Conservation (phyloP, 1,140 invertebrate genomes). For the Psilanteris sp. region DNA sequence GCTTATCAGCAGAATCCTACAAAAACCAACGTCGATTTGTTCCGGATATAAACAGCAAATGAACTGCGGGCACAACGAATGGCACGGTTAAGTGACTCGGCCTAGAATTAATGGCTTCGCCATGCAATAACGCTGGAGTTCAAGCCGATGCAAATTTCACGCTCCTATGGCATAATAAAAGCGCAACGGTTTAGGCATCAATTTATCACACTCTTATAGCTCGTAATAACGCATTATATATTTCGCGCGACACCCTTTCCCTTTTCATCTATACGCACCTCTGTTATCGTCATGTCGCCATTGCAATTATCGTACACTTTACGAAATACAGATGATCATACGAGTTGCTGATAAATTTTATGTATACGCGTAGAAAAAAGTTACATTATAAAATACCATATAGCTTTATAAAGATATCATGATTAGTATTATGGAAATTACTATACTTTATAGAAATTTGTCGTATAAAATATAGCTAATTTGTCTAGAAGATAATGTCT, state of each 20-base stretch:
- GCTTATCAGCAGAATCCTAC: slow-evolving; percentile 23
- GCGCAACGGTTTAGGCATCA: slow-evolving; percentile 67
- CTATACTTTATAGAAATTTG: too few species aligned
- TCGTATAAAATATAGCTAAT: too few species aligned
- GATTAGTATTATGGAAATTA: too few species aligned
- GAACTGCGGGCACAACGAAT: slow-evolving; percentile 54
- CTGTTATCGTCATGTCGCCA: slow-evolving; percentile 30
- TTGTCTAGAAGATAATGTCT: too few species aligned
- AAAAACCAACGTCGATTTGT: slow-evolving; percentile 59
- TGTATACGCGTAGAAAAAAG: too few species aligned
- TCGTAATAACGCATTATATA: slow-evolving; percentile 67
- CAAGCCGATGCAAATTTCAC: slow-evolving; percentile 66
- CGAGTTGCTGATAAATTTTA: too few species aligned
- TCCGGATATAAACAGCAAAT: slow-evolving; percentile 61
- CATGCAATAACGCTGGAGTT: slow-evolving; percentile 48
- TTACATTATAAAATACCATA: too few species aligned
- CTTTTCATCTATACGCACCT: slow-evolving; percentile 17
- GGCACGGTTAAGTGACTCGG: slow-evolving; percentile 59
- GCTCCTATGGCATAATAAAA: slow-evolving; percentile 61
- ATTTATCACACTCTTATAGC: slow-evolving; percentile 68
- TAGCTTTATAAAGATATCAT: too few species aligned
- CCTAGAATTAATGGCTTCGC: slow-evolving; percentile 58
- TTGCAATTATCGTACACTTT: slow-evolving; percentile 19
- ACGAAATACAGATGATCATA: slow-evolving; percentile 13
- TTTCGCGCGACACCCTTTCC: slow-evolving; percentile 53